Conservation (phyloP, 2,113 vertebrate genomes). For the Rafetus swinhoei region DNA sequence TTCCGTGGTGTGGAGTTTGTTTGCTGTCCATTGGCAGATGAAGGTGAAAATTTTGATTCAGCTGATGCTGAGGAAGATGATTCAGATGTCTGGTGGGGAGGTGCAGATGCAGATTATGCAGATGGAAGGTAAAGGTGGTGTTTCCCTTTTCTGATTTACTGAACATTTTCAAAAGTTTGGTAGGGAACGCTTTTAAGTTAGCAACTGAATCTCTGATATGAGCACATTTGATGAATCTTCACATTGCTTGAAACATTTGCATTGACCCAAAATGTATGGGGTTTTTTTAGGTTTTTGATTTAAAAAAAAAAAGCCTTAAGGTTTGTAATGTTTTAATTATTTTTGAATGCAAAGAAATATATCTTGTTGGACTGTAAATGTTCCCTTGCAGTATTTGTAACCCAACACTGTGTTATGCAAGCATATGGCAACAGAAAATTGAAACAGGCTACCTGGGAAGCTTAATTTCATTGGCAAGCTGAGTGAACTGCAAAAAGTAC, state of each 20-base stretch:
- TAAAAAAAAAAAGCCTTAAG: neutral
- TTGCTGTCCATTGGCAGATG: conserved; percentile 88
- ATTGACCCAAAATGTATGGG: neutral
- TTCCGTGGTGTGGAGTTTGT: conserved; percentile 98
- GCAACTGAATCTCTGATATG: neutral
- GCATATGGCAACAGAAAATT: neutral
- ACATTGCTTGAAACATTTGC: neutral
- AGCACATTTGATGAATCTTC: no score
- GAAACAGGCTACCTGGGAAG: neutral
- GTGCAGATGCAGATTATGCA: conserved; percentile 92
- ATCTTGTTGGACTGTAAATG: neutral
- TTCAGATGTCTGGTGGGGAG: conserved; percentile 98
- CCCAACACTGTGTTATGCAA: neutral
- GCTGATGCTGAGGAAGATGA: conserved; percentile 91
- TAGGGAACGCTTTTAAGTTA: neutral
- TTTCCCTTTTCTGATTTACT: neutral
- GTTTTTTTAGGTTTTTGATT: neutral
- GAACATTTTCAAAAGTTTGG: neutral
- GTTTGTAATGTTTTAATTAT: neutral
- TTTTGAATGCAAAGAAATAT: neutral
- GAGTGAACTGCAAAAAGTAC: neutral
- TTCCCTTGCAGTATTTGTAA: neutral
- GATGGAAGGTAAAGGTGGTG: conserved; percentile 87
- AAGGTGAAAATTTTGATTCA: conserved; percentile 87
- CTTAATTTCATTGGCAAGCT: neutral